Base-by-base conservation (phyloP, 92 coral and sea anemone genomes). In the Zoanthus solanderi region DNA sequence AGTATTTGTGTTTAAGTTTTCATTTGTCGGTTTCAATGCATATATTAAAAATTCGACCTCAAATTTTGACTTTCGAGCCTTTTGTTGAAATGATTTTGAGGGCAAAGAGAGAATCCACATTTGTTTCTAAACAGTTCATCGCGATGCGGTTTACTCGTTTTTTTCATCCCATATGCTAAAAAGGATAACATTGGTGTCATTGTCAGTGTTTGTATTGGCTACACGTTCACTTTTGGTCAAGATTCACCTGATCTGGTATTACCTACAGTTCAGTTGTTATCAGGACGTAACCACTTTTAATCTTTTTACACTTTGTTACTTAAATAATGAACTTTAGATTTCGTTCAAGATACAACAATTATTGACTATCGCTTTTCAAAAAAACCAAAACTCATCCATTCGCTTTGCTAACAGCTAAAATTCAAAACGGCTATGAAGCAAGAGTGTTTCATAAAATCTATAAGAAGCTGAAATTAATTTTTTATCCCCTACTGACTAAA, bases 241-340 rank as follows among this genome's bases (percentile, higher is more conserved):
- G 47, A 28, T 52, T 15, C 85, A 63, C 6, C 28, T 14, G 50
- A 63, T 79, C 42, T 2, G 4, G 2, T 63, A 66, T 58, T 66
- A 63, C 46, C 74, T 46, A 66, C 23, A 81, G 73, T 81, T 81
- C 61, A 17, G 31, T 17, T 63, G 18, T 29, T 80, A 80, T 65
- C 85, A 31, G 73, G 9, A 69, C 48, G 58, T 6, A 61, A 44
- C 56, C 74, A 65, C 74, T 50, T 65, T 65, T 80, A 65, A 45
- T 79, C 31, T 67, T 68, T 81, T 81, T 78, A 76, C 57, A 81
- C 18, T 81, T 81, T 63, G 76, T 14, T 54, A 81, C 14, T 48
- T 46, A 6, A 4, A 30, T 77, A 44, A 12, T 15, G 31, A 45
- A 77, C 58, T 30, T 76, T 65, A 52, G 23, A 30, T 76, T 9